Evolutionary conservation across 2,113 vertebrate genomes (phyloP).

Genomic region (Potamarius usumacintae): DNA sequence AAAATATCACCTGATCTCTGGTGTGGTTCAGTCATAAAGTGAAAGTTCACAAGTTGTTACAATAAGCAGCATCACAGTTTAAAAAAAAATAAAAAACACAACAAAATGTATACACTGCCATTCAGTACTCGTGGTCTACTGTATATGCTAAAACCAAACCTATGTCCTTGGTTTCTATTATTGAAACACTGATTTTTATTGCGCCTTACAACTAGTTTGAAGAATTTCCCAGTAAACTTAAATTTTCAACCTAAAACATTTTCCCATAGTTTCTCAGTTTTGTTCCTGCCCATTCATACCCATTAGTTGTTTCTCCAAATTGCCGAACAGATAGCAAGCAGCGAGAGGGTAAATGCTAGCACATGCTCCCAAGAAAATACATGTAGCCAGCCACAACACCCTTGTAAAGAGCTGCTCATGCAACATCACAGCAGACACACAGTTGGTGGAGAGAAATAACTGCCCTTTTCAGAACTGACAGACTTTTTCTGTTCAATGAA

Average conservation of each 20-base stretch:
- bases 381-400: neutral
- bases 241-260: neutral
- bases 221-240: neutral
- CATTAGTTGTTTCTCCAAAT: neutral
- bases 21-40: neutral
- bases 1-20: neutral
- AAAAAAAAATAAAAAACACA: neutral
- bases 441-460: neutral
- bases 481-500: neutral
- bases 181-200: neutral
- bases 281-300: neutral
- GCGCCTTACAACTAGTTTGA: neutral
- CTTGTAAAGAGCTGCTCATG: neutral
- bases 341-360: neutral
- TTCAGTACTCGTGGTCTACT: neutral
- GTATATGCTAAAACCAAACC: neutral
- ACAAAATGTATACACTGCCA: neutral
- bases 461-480: neutral
- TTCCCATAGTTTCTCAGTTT: neutral
- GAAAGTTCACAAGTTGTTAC: neutral
- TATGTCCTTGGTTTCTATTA: neutral
- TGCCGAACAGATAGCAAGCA: neutral
- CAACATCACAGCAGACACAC: neutral
- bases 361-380: neutral
- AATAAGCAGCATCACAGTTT: neutral